phyloP scores from a whole-genome alignment of 2,888 invertebrate species.

The Cremastinae sp. region DNA sequence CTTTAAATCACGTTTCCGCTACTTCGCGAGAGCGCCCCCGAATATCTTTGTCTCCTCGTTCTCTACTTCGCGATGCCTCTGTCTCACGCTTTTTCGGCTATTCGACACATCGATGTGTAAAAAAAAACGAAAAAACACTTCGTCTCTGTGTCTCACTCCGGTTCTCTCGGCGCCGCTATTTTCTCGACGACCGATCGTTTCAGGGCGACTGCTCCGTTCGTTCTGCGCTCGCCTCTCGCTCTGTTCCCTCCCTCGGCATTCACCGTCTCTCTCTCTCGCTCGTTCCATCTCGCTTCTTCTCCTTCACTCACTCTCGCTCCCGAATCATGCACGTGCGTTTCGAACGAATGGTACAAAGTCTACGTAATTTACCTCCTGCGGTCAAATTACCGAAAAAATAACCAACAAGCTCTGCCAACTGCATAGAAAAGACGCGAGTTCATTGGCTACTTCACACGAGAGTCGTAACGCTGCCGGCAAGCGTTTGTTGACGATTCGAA shows the following conservation, averaged over 20 bases:
- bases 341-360: conserved; percentile 71
- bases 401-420: background rate
- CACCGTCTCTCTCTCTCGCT: conserved; percentile 35
- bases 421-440: too few relatives aligned
- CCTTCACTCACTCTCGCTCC: conserved; percentile 5
- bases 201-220: conserved; percentile 41
- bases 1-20: conserved; percentile 7
- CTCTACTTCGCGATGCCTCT: background rate
- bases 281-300: conserved; percentile 23
- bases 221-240: conserved; percentile 40
- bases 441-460: too few relatives aligned
- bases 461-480: too few relatives aligned
- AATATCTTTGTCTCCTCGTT: background rate
- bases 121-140: conserved; percentile 12
- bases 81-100: background rate
- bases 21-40: background rate
- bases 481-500: too few relatives aligned
- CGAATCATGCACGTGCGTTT: conserved; percentile 71
- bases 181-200: conserved; percentile 31
- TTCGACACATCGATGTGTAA: background rate
- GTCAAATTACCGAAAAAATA: background rate
- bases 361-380: conserved; percentile 22
- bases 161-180: conserved; percentile 23
- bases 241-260: conserved; percentile 20
- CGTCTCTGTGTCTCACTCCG: conserved; percentile 27